Conservation (phyloP, 92 coral and sea anemone genomes). For the Phenganax stokvisi region DNA sequence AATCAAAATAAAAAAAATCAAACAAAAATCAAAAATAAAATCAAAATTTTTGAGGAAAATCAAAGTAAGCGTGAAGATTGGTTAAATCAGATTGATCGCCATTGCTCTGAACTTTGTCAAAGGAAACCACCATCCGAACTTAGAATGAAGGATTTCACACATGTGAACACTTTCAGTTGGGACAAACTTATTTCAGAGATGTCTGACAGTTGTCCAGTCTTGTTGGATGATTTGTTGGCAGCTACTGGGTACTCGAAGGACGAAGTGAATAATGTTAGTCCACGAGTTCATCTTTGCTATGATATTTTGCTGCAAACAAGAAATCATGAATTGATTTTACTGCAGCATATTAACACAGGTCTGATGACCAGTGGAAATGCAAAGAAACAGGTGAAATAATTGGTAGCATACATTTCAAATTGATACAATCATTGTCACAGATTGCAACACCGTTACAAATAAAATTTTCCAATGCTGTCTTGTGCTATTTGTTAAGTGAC, state of each 20-base stretch:
- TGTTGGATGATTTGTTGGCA: slow-evolving; percentile 21
- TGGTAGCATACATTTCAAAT: too few species aligned
- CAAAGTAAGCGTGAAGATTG: too few species aligned
- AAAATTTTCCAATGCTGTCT: too few species aligned
- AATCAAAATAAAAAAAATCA: too few species aligned
- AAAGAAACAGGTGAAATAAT: too few species aligned
- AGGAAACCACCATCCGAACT: slow-evolving; percentile 34
- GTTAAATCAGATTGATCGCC: too few species aligned
- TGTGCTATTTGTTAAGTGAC: too few species aligned
- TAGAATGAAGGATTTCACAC: slow-evolving; percentile 31
- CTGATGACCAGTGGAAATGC: too few species aligned
- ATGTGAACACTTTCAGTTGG: slow-evolving; percentile 38
- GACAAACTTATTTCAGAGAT: slow-evolving; percentile 25
- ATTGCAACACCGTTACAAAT: too few species aligned
- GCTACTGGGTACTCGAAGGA: slow-evolving; percentile 17
- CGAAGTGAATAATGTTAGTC: background rate
- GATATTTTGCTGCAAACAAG: slow-evolving; percentile 29
- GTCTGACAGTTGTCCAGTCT: slow-evolving; percentile 24
- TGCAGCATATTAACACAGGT: slow-evolving; percentile 40
- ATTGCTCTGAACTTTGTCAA: slow-evolving; percentile 39
- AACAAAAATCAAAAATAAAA: too few species aligned
- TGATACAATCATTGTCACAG: too few species aligned
- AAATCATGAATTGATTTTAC: slow-evolving; percentile 45
- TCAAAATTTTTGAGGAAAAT: too few species aligned
- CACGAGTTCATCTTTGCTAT: slow-evolving; percentile 41